These are phyloP conservation scores for Neoascia interrupta DNA, from an alignment of 2,888 invertebrate genomes.

Conservation along the genomic window DNA sequence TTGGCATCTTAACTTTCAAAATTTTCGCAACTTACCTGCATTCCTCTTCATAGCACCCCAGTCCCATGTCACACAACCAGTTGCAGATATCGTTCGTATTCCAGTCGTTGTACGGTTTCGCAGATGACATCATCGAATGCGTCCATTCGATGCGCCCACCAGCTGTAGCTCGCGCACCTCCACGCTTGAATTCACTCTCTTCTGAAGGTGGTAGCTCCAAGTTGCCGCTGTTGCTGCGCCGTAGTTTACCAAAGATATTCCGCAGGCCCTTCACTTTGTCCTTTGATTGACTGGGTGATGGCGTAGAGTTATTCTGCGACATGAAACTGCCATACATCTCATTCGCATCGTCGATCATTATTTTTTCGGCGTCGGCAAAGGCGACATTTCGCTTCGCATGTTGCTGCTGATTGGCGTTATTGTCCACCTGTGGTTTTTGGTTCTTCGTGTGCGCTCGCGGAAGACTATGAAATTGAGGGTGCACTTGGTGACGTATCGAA, in stretches of 20 bases:
- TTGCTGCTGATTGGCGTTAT: constrained; percentile 74
- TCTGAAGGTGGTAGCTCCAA: constrained; percentile 82
- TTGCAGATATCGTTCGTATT: constrained; percentile 89
- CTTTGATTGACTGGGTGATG: constrained; percentile 78
- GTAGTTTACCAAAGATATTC: constrained; percentile 85
- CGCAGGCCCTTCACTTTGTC: constrained; percentile 83
- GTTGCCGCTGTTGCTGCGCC: constrained; percentile 86
- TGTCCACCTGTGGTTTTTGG: constrained; percentile 70
- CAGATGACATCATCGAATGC: constrained; percentile 72
- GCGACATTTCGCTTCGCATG: constrained; percentile 62
- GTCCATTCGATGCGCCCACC: constrained; percentile 85
- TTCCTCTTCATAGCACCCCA: constrained; percentile 89
- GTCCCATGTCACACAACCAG: constrained; percentile 86
- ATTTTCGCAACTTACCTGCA: constrained; percentile 73
- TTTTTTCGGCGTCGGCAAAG: constrained; percentile 84
- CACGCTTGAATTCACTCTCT: constrained; percentile 84
- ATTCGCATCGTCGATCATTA: constrained; percentile 79
- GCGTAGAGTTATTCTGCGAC: constrained; percentile 80
- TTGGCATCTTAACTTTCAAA: neutral
- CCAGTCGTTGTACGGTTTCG: constrained; percentile 89
- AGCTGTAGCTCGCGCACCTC: constrained; percentile 87
- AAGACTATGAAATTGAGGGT: constrained; percentile 89
- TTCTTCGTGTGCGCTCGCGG: constrained; percentile 84
- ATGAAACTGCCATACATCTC: constrained; percentile 77
- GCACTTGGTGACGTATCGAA: constrained; percentile 86